Evolutionary conservation across 1,140 invertebrate genomes (phyloP).

Genomic region (Bombus sibiricus): DNA sequence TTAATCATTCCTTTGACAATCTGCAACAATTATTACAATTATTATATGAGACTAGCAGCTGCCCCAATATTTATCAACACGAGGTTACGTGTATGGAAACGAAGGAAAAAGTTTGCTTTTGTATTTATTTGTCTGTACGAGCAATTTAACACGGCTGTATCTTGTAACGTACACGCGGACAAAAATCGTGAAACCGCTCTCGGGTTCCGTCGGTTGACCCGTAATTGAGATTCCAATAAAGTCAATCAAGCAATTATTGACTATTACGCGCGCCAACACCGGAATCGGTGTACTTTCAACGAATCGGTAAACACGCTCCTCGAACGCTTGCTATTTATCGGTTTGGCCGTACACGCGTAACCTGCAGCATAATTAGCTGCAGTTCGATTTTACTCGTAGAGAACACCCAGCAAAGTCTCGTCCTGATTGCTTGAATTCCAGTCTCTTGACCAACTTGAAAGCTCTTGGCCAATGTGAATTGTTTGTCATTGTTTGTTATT

Average conservation of each 20-base stretch:
- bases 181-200: constrained; percentile 21
- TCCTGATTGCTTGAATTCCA: background rate
- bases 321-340: background rate
- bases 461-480: background rate
- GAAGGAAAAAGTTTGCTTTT: background rate
- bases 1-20: too few species aligned
- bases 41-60: too few species aligned
- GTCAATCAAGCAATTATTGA: constrained; percentile 43
- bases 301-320: constrained; percentile 7
- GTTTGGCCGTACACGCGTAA: background rate
- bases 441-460: background rate
- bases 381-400: background rate
- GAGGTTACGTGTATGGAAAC: background rate
- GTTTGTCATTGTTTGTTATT: too few species aligned
- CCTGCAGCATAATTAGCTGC: background rate
- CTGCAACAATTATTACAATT: too few species aligned
- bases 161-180: background rate
- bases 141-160: background rate
- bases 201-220: background rate
- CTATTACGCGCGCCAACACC: background rate
- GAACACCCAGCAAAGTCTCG: background rate
- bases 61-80: too few species aligned
- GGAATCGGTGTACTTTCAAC: constrained; percentile 6
- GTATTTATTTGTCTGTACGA: background rate
- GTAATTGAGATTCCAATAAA: constrained; percentile 35